Percentiles rank a stretch among this genome's conserved stretches.
phyloP scores from a whole-genome alignment of 23 tunicate genomes.

The Ascidia mentula region DNA sequence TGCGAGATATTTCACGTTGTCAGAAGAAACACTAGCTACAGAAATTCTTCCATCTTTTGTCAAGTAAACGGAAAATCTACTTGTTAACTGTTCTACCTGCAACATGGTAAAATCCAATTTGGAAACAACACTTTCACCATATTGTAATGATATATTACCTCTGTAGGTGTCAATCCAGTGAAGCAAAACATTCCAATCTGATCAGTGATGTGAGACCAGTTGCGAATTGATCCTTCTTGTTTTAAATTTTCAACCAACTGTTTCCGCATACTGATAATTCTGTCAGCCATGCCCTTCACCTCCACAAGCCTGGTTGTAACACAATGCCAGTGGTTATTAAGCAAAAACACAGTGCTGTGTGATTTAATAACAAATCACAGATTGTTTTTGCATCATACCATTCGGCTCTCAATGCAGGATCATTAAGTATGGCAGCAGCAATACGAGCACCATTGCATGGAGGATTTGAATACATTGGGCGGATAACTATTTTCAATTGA shows the following conservation, averaged over 20 bases:
- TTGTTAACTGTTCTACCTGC: conserved; percentile 48
- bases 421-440: conserved; percentile 67
- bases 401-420: conserved; percentile 54
- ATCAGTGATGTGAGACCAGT: conserved; percentile 88
- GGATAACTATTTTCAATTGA: conserved; percentile 88
- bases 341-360: not conserved
- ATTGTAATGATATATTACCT: conserved; percentile 20
- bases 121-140: not conserved
- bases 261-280: conserved; percentile 90
- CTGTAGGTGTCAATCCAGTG: conserved; percentile 80
- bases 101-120: not conserved
- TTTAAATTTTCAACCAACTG: conserved; percentile 66
- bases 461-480: conserved; percentile 97
- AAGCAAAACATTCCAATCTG: conserved; percentile 99
- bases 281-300: conserved; percentile 93
- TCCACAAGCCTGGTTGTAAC: conserved; percentile 43
- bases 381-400: conserved; percentile 27
- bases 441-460: conserved; percentile 96
- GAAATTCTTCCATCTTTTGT: conserved; percentile 95
- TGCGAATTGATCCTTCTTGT: conserved; percentile 72
- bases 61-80: conserved; percentile 66
- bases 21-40: conserved; percentile 82
- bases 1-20: conserved; percentile 85
- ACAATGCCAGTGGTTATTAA: not conserved
- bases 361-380: too few relatives aligned